phyloP scores from a whole-genome alignment of 2,797 vertebrate genomes.

The Zonotrichia albicollis region DNA sequence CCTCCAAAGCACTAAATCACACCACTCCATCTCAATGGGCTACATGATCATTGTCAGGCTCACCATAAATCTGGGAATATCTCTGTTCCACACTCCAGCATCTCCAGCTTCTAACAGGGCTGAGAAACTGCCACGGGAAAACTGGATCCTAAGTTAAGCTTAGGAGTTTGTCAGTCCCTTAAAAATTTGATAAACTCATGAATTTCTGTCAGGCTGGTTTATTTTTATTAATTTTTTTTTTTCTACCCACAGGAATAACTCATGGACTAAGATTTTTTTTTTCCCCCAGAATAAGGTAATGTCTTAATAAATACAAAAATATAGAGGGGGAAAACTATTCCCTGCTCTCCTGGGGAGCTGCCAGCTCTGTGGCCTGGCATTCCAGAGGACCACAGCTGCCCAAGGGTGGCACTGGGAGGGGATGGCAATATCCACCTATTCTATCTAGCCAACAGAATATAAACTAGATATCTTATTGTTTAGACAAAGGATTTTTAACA shows the following conservation, averaged over 20 bases:
- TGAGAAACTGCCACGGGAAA: not conserved
- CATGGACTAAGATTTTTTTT: not conserved
- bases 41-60: constrained; percentile 35
- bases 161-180: not conserved
- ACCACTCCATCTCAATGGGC: constrained; percentile 47
- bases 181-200: not conserved
- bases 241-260: not conserved
- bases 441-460: not conserved
- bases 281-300: not conserved
- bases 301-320: not conserved
- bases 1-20: constrained; percentile 42
- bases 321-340: not conserved
- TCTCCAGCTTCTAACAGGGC: not conserved
- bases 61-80: constrained; percentile 13
- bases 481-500: not conserved
- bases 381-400: accelerated
- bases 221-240: not conserved
- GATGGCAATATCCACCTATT: not conserved
- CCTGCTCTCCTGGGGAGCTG: not conserved
- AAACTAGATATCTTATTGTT: not conserved
- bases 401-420: not conserved
- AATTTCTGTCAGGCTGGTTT: not conserved
- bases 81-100: not conserved
- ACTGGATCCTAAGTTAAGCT: not conserved
- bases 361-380: not conserved